Conservation (phyloP, 2,888 invertebrate species). For the Criorhina ranunculi region DNA sequence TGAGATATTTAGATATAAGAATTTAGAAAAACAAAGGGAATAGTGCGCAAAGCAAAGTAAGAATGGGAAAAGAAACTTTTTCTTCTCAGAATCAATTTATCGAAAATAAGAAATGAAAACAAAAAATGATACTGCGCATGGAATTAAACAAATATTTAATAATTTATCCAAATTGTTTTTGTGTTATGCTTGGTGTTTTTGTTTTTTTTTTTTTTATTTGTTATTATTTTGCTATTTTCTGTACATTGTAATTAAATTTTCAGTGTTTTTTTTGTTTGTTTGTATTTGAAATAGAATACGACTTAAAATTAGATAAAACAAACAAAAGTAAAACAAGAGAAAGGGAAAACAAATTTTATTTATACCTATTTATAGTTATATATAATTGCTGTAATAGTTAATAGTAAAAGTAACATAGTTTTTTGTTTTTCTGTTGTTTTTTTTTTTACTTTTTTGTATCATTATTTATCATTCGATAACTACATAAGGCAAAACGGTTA, state of each 20-base stretch:
- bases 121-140: slow-evolving; percentile 17
- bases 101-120: neutral
- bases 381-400: slow-evolving; percentile 58
- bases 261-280: slow-evolving; percentile 4
- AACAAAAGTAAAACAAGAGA: slow-evolving; percentile 37
- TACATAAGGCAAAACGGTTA: slow-evolving; percentile 98
- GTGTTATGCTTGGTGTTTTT: slow-evolving; percentile 56
- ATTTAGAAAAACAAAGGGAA: neutral
- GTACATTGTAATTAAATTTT: slow-evolving; percentile 47
- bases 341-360: slow-evolving; percentile 29
- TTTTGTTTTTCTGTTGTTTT: too few species aligned
- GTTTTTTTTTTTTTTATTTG: too few species aligned
- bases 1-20: too few species aligned
- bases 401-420: slow-evolving; percentile 57
- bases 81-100: too few species aligned
- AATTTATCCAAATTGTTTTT: slow-evolving; percentile 73
- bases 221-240: too few species aligned
- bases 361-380: slow-evolving; percentile 27
- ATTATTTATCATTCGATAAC: slow-evolving; percentile 91
- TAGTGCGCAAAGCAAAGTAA: too few species aligned
- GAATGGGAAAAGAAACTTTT: too few species aligned
- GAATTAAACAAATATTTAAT: slow-evolving; percentile 65
- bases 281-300: slow-evolving; percentile 57
- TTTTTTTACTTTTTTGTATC: slow-evolving; percentile 40
- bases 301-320: slow-evolving; percentile 62